These are phyloP conservation scores for Neopelma chrysocephalum DNA, from an alignment of 2,797 vertebrate genomes.

Conservation along the genomic window DNA sequence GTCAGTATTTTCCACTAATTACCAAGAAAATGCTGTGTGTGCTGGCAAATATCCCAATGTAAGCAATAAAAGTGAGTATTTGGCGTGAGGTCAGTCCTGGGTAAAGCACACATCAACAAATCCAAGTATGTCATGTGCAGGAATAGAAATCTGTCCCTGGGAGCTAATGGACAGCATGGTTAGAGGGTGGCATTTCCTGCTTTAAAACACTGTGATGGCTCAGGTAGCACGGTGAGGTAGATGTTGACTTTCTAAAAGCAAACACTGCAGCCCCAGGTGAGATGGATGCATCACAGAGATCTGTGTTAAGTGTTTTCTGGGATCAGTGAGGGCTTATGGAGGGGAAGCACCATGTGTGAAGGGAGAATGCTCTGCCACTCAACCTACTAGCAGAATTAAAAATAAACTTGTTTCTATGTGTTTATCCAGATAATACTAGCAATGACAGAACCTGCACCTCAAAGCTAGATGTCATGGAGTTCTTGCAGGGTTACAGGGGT, in stretches of 20 bases:
- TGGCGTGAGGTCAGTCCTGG: not conserved
- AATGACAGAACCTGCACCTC: not conserved
- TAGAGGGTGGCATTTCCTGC: not conserved
- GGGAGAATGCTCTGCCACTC: not conserved
- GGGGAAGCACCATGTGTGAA: not conserved
- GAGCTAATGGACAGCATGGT: not conserved
- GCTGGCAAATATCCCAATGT: not conserved
- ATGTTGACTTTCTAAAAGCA: not conserved
- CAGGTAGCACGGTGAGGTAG: not conserved
- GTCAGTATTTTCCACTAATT: slow-evolving; percentile 50
- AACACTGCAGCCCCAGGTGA: not conserved
- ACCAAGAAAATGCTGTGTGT: not conserved
- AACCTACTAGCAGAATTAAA: not conserved
- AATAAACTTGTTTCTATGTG: not conserved
- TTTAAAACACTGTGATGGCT: not conserved
- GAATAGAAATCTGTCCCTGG: not conserved
- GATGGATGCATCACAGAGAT: slow-evolving; percentile 5
- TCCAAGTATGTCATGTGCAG: not conserved
- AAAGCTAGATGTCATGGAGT: not conserved
- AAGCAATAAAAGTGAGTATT: not conserved
- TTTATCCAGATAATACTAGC: not conserved
- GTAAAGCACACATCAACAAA: not conserved
- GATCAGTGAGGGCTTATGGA: not conserved
- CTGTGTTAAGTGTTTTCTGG: not conserved
- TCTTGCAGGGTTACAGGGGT: not conserved